These are phyloP conservation scores for Tetramorium bicarinatum DNA, from an alignment of 2,888 invertebrate genomes.

Conservation along the genomic window DNA sequence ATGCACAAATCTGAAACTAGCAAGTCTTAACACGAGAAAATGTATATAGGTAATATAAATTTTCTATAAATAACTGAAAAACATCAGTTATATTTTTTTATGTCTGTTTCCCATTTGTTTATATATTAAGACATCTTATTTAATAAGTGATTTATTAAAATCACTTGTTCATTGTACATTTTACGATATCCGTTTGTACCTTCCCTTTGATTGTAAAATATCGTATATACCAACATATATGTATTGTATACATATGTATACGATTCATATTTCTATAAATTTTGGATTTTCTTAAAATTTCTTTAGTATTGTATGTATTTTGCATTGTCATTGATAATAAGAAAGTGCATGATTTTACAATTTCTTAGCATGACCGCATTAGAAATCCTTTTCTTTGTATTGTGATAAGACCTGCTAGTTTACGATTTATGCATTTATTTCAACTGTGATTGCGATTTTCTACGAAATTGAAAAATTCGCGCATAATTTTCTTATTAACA, in stretches of 20 bases:
- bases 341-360: conserved; percentile 4
- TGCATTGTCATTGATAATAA: not conserved
- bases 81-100: conserved; percentile 5
- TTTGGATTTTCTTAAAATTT: no score
- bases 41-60: not conserved
- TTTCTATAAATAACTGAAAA: not conserved
- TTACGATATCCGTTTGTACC: not conserved
- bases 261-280: no score
- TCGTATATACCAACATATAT: not conserved
- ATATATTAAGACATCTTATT: conserved; percentile 2
- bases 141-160: not conserved
- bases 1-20: no score
- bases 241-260: no score
- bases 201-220: not conserved
- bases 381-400: not conserved
- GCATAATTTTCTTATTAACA: not conserved
- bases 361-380: not conserved
- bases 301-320: not conserved
- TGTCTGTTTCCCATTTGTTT: not conserved
- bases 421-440: no score
- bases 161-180: not conserved
- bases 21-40: no score
- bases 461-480: conserved; percentile 5
- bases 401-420: no score
- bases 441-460: conserved; percentile 6